Conservation (phyloP, 2,888 invertebrate genomes). For the Proisotoma minuta region DNA sequence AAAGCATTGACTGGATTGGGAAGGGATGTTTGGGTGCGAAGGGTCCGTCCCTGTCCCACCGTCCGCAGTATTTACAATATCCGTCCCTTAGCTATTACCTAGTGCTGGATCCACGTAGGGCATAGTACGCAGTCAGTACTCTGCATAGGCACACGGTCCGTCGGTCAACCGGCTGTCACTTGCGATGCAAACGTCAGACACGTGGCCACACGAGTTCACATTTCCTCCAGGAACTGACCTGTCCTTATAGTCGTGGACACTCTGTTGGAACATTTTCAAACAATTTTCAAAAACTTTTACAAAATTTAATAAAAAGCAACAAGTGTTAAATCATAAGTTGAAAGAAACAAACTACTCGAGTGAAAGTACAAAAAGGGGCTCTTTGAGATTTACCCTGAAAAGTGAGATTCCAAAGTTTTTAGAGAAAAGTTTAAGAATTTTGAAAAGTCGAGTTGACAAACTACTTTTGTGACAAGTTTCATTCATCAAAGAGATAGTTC, state of each 20-base stretch:
- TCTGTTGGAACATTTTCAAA: too few species aligned
- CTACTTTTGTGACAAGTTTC: neutral
- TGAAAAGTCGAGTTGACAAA: neutral
- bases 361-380: too few species aligned
- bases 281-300: neutral
- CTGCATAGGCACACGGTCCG: conserved; percentile 20
- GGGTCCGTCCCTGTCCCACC: neutral
- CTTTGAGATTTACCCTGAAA: too few species aligned
- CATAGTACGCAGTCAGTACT: conserved; percentile 3
- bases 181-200: conserved; percentile 46
- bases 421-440: neutral
- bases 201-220: conserved; percentile 46
- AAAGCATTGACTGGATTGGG: too few species aligned
- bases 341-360: too few species aligned
- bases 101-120: conserved; percentile 10
- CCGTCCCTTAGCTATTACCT: conserved; percentile 6
- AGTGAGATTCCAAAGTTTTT: too few species aligned
- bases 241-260: conserved; percentile 16
- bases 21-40: too few species aligned
- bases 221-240: conserved; percentile 44
- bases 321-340: too few species aligned
- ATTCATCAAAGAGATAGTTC: too few species aligned
- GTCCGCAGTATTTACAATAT: neutral
- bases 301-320: neutral
- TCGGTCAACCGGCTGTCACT: conserved; percentile 44